phyloP scores from a whole-genome alignment of 2,797 vertebrate species.

The Sebastes vulpes region DNA sequence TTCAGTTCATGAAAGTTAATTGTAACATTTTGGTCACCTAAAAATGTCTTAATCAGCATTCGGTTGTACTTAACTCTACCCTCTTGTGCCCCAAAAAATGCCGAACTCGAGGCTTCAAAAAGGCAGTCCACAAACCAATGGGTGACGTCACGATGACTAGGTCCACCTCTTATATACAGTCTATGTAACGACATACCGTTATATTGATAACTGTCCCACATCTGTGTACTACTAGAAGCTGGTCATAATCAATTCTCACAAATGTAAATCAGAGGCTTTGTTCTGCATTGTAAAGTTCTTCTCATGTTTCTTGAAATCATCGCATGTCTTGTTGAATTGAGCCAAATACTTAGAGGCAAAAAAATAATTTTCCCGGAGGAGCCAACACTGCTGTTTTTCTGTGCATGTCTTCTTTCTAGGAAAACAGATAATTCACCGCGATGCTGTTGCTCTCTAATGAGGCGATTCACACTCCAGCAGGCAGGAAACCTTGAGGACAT shows the following conservation, averaged over 20 bases:
- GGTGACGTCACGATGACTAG: too few species aligned
- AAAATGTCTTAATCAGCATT: too few species aligned
- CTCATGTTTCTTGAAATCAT: background rate
- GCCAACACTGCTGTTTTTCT: constrained; percentile 19
- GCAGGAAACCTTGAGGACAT: constrained; percentile 41
- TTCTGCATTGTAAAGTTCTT: background rate
- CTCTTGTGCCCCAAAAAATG: too few species aligned
- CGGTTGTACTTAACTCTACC: too few species aligned
- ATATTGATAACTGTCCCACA: background rate
- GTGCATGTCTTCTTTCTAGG: background rate
- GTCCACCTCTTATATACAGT: too few species aligned
- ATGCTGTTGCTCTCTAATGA: constrained; percentile 41
- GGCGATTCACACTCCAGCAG: constrained; percentile 46
- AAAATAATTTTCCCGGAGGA: background rate
- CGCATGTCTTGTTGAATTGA: background rate
- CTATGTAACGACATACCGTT: background rate
- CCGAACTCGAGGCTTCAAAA: too few species aligned
- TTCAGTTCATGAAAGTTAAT: too few species aligned
- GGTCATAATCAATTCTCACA: background rate
- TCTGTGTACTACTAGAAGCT: background rate
- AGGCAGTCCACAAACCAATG: too few species aligned
- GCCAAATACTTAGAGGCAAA: background rate
- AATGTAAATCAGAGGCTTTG: constrained; percentile 1
- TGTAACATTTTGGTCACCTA: too few species aligned
- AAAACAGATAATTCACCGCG: constrained; percentile 18